Base-by-base conservation (phyloP, 2,113 vertebrate species). In the Eulacestoma nigropectus region DNA sequence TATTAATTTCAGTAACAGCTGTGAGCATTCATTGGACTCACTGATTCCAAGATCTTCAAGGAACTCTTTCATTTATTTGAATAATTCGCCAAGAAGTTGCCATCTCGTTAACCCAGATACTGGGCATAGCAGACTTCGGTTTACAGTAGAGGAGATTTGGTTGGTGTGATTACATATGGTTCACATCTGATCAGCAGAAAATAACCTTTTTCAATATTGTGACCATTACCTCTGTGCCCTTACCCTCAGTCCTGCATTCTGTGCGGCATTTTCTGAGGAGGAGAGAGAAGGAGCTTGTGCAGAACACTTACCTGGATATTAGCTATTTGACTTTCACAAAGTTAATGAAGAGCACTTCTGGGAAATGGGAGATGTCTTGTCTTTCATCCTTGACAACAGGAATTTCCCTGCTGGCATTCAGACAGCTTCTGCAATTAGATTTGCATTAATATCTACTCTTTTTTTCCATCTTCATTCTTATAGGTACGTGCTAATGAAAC, bases 321-420 rank as follows among this genome's bases (percentile, higher is more conserved):
- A n/a, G 42, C 84, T 73, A 27, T 72, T 91, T 93, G 93, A 89
- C 64, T 95, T 94, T 93, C 60, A 84, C 59, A 20, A 90, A 89
- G 56, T 87, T 96, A 95, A 96, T 94, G 74, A 97, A 92, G 75
- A 82, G 49, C 72, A 67, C 46, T 75, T 80, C 62, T 90, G 82
- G 62, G 68, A 96, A 93, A 94, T 29, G 26, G 57, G 91, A 74
- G 37, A 72, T 69, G 89, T 72, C 87, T 67, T 59, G 52, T 80
- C 70, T 81, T 94, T 96, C 42, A 73, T 86, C 49, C 63, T 44
- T 79, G 67, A 67, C 68, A 87, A 76, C 65, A 94, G 70, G 75
- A 75, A 41, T 87, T 96, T 97, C 77, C 87, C n/a, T 96, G 79
- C 57, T 90, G 89, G 90, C 37, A 11, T 69, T 96, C 95, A 80